Evolutionary conservation across 2,113 vertebrate genomes (phyloP).

Genomic region (Clarias magur): DNA sequence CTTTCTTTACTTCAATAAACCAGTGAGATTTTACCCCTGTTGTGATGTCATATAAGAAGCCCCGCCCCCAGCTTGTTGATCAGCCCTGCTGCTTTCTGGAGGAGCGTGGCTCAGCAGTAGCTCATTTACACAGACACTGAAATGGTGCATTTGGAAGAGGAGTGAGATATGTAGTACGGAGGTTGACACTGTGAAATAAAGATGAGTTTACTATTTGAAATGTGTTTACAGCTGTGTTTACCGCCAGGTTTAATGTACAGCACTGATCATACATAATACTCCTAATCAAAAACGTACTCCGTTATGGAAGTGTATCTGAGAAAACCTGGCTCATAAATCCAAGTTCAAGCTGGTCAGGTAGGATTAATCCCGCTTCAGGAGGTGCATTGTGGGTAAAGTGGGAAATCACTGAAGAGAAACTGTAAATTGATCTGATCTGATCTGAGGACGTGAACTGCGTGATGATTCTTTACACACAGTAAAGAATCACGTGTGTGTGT

Average conservation of each 20-base stretch:
- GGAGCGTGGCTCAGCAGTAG: no score
- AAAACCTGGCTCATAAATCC: background rate
- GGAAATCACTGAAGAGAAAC: background rate
- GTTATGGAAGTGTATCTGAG: background rate
- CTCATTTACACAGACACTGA: no score
- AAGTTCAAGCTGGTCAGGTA: background rate
- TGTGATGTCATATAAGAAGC: no score
- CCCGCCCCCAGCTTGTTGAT: no score
- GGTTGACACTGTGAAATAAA: no score
- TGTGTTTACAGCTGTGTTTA: background rate
- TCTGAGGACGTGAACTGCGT: background rate
- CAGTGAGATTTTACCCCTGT: no score
- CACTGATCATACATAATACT: background rate
- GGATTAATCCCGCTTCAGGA: background rate
- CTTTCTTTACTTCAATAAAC: no score
- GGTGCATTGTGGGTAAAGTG: background rate
- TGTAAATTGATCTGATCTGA: no score
- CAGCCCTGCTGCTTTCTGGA: no score
- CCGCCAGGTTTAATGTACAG: background rate
- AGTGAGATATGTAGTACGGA: no score
- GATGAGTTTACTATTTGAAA: no score
- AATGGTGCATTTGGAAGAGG: no score
- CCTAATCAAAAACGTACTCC: background rate
- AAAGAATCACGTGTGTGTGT: slow-evolving; percentile 9
- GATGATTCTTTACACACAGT: background rate